A percentile compares a stretch with the other conserved stretches of the same genome.
These are phyloP conservation scores for Drosophila kokeensis DNA, from an alignment of 2,888 invertebrate species.

Conservation along the genomic window DNA sequence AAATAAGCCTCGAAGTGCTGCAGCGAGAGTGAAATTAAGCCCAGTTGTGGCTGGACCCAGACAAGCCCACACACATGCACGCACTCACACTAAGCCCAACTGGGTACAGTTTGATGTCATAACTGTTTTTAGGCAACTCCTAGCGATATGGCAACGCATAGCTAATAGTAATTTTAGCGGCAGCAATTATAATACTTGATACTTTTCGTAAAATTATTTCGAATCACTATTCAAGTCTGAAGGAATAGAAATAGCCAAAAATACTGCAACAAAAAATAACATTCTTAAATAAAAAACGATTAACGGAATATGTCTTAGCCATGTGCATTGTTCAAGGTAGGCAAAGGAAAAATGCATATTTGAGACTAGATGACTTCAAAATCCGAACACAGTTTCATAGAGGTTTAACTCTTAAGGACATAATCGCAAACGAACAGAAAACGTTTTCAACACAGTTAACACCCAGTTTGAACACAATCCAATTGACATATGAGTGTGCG, in stretches of 20 bases:
- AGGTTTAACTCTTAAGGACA: not conserved
- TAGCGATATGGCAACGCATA: not conserved
- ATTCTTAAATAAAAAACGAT: too few species aligned
- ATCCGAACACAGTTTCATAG: not conserved
- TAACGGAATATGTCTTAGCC: too few species aligned
- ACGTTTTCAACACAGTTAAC: not conserved
- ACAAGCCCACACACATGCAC: not conserved
- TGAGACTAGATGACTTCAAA: not conserved
- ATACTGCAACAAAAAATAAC: too few species aligned
- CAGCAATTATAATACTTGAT: not conserved
- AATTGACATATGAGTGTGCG: slow-evolving; percentile 4
- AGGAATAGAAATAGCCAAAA: too few species aligned
- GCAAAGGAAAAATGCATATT: too few species aligned
- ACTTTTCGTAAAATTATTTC: not conserved
- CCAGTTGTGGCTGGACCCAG: not conserved
- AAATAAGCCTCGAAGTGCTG: slow-evolving; percentile 29
- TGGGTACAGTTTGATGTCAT: not conserved
- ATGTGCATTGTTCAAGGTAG: too few species aligned
- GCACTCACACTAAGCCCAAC: not conserved
- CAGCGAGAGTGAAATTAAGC: not conserved
- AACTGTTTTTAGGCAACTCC: not conserved
- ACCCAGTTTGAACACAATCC: slow-evolving; percentile 2
- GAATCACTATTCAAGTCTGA: not conserved
- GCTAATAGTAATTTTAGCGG: not conserved
- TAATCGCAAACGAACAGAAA: not conserved